Base-by-base conservation (phyloP, 2,113 vertebrate species). In the Monopterus albus region DNA sequence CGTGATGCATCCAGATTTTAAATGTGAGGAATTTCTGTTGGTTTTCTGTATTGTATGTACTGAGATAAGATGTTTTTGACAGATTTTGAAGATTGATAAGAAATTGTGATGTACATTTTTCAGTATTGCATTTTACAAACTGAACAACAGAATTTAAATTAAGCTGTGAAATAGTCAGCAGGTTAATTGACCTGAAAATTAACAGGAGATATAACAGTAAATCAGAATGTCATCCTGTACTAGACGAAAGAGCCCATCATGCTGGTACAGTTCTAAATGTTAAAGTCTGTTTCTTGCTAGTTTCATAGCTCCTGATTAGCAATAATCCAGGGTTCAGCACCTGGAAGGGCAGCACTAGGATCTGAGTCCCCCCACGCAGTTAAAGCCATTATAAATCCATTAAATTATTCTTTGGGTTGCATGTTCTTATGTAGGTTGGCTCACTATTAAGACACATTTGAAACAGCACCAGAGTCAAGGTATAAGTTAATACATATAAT, bases 321-420 rank as follows among this genome's bases (percentile, higher is more conserved):
- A 74, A 60, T 88, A 92, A 91, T 89, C 85, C 65, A 14, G 73
- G 53, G 38, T 83, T 88, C 70, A 82, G 79, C 64, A 74, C 75
- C 70, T 87, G 56, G 72, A 60, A 88, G 69, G 77, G 79, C 74
- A 87, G 71, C 82, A 77, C 85, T 60, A 67, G 75, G 79, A 81
- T 65, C 75, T 62, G 74, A 71, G 62, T 79, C 63, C 57, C 75
- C 59, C 33, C 8, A 35, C 70, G 67, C 79, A 35, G 62, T 77
- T 88, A 81, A 87, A 82, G 79, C 79, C 85, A 33, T 20, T 1
- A 58, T 68, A 85, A 91, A 89, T 73, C 76, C 74, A 45, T 20
- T 43, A 69, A 88, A 86, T 91, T 90, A 89, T 63, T 64, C 49
- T 57, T 60, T 25, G 43, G 64, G 50, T 70, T 63, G 33, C 63